Base-by-base conservation (phyloP, 92 coral and sea anemone genomes). In the Epizoanthus fatuus region DNA sequence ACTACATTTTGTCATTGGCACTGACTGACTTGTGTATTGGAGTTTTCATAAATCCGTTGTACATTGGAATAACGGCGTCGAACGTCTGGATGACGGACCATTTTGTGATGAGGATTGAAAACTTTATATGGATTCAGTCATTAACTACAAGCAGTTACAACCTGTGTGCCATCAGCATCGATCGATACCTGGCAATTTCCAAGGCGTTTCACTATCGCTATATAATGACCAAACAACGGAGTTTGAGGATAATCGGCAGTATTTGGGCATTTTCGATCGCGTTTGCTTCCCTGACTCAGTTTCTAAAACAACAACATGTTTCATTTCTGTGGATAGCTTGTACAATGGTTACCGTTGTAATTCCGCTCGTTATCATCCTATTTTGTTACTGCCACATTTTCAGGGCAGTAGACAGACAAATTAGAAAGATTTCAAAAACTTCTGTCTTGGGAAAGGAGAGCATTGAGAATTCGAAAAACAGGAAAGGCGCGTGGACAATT, bases 401-500 rank as follows among this genome's bases (percentile, higher is more conserved):
- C 38, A 73, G 25, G 64, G 79, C 55, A 32, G 54, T 52, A 51
- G 14, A 54, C 14, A 49, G 4, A 25, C 79, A 52, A 54, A 54
- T 53, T 11, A 73, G 60, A 25, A 73, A 73, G 19, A 52, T 73
- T 10, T 73, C 79, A 29, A 54, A 54, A 54, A 45, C 44, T 2
- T 73, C 79, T 19, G 40, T 52, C 16, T 11, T 15, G 32, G 8
- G 63, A 0, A 22, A 52, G 9, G 63, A 73, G 2, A 52, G 35
- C 32, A 32, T 54, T 5, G 79, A 53, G 22, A 73, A 51, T 12
- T 11, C 11, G 59, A 53, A 73, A 54, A 52, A 49, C 25, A 73
- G 62, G 42, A 73, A 73, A 73, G 79, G 79, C 1, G 79, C 79
- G 62, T 73, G 40, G 63, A 73, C 79, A 6, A 73, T 73, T 53